These are phyloP conservation scores for Proteles cristata DNA, from an alignment of 2,113 vertebrate species.

Conservation along the genomic window DNA sequence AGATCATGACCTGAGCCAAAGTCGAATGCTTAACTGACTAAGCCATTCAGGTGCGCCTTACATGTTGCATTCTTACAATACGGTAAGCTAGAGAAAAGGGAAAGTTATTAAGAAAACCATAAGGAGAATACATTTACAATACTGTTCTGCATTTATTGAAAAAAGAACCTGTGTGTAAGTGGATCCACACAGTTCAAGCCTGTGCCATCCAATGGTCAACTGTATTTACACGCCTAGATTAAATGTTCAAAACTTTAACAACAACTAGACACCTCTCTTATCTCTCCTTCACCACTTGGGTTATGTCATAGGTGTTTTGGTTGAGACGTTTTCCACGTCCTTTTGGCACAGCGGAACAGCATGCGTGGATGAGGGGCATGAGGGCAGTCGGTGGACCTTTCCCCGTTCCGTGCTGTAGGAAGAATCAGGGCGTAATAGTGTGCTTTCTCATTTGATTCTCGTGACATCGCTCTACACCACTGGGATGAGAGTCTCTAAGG, in stretches of 20 bases:
- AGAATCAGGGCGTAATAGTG: background rate
- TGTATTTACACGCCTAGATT: background rate
- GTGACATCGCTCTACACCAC: background rate
- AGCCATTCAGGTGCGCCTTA: no score
- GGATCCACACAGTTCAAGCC: background rate
- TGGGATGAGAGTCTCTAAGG: background rate
- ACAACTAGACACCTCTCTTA: background rate
- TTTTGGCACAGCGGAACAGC: background rate
- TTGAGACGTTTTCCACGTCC: background rate
- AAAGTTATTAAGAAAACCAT: background rate
- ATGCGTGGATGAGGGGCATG: background rate
- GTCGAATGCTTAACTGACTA: no score
- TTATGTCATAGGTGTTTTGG: background rate
- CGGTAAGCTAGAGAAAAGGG: background rate
- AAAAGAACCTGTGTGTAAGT: background rate
- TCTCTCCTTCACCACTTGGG: background rate
- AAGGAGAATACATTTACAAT: background rate
- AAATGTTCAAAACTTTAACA: background rate
- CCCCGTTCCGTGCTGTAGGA: background rate
- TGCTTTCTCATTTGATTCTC: background rate
- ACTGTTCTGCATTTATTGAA: background rate
- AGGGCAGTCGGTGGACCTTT: background rate
- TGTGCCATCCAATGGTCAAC: background rate
- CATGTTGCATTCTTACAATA: background rate
- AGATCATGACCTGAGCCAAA: no score